Percentiles rank a stretch among this genome's conserved stretches.
Evolutionary conservation across 2,797 vertebrate genomes (phyloP).

Genomic region (Diceros bicornis): DNA sequence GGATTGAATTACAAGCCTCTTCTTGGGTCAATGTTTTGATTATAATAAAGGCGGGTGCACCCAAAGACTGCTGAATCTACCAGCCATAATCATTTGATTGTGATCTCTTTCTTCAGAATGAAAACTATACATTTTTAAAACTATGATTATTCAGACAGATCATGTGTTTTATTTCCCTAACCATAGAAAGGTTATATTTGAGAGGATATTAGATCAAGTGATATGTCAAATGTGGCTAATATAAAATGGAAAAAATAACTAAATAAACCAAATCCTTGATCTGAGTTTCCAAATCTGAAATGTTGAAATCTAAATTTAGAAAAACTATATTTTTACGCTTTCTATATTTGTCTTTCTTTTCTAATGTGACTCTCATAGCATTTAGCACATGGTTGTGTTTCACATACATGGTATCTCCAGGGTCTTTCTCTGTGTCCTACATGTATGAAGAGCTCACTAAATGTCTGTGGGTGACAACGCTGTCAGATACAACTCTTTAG

Average conservation of each 20-base stretch:
- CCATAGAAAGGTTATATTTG: background rate
- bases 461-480: background rate
- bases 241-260: background rate
- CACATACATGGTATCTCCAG: background rate
- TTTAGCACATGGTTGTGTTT: background rate
- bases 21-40: background rate
- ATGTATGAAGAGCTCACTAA: background rate
- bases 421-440: background rate
- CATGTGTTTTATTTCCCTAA: background rate
- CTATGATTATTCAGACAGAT: background rate
- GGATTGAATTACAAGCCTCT: background rate
- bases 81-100: background rate
- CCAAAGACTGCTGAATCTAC: background rate
- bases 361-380: background rate
- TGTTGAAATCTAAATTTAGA: background rate
- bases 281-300: background rate
- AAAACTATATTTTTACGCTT: background rate
- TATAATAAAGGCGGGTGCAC: background rate
- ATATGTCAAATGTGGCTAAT: background rate
- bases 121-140: conserved; percentile 3
- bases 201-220: background rate
- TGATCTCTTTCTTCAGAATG: background rate
- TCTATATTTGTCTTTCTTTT: background rate
- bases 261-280: background rate
- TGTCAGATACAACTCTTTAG: background rate